Percentiles rank a stretch among this genome's conserved stretches.
These are phyloP conservation scores for Riparia riparia DNA, from an alignment of 2,113 vertebrate genomes.

Conservation along the genomic window DNA sequence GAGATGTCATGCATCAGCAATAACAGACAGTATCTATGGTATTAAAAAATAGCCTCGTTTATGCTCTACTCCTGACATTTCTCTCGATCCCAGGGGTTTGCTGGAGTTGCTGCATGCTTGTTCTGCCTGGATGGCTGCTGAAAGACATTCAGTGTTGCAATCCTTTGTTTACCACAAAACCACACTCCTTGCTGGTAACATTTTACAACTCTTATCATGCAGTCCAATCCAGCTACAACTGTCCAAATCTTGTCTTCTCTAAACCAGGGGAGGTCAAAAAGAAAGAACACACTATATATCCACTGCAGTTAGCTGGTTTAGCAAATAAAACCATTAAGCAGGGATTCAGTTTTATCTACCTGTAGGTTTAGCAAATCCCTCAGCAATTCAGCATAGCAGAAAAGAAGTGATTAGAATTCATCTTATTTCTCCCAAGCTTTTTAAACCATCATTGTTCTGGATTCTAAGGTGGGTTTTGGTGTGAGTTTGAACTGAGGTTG, in stretches of 20 bases:
- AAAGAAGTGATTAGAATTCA: background rate
- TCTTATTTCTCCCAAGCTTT: background rate
- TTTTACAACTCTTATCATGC: slow-evolving; percentile 12
- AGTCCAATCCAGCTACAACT: slow-evolving; percentile 17
- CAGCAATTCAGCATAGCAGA: slow-evolving; percentile 9
- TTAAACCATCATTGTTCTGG: background rate
- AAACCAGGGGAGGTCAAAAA: background rate
- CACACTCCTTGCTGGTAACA: slow-evolving; percentile 1
- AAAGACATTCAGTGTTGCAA: slow-evolving; percentile 13
- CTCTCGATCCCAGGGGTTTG: background rate
- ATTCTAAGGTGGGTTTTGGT: background rate
- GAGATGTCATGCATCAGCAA: background rate
- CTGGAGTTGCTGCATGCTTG: background rate
- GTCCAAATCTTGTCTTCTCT: slow-evolving; percentile 5
- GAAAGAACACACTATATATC: background rate
- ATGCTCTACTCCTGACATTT: background rate
- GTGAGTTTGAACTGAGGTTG: background rate
- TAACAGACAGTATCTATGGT: background rate
- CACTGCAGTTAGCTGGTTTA: background rate
- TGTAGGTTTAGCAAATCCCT: slow-evolving; percentile 30
- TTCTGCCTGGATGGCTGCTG: background rate
- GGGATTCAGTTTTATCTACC: background rate
- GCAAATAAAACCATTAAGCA: background rate
- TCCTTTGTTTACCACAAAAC: slow-evolving; percentile 36
- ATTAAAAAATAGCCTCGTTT: slow-evolving; percentile 11